Evolutionary conservation across 2,113 vertebrate genomes (phyloP).

Genomic region (Myotis lucifugus): DNA sequence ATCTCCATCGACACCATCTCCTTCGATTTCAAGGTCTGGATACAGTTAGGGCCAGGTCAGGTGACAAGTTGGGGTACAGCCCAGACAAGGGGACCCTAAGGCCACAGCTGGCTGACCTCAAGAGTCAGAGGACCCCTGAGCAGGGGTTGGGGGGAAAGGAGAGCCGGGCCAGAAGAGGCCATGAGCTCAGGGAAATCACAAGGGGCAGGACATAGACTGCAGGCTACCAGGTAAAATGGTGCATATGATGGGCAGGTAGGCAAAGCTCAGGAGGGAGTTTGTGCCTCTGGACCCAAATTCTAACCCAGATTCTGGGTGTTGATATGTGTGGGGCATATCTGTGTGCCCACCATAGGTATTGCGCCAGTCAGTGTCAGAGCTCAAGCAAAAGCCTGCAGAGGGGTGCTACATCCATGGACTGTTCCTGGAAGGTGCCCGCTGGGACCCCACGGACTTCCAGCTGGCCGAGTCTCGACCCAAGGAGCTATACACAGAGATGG

Average conservation of each 20-base stretch:
- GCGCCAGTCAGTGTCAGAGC: conserved; percentile 74
- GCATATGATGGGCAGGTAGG: background rate
- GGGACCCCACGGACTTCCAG: conserved; percentile 82
- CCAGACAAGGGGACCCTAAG: background rate
- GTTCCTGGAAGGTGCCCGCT: conserved; percentile 93
- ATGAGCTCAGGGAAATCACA: background rate
- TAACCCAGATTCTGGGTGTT: background rate
- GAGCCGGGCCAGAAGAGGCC: background rate
- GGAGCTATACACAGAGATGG: conserved; percentile 94
- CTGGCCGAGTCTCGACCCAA: conserved; percentile 89
- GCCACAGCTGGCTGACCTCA: background rate
- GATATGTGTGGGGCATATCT: background rate
- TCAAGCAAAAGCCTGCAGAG: conserved; percentile 80
- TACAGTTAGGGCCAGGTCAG: background rate
- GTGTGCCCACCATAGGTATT: conserved; percentile 85
- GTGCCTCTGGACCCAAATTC: conserved; percentile 7
- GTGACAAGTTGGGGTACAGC: background rate
- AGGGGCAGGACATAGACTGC: background rate
- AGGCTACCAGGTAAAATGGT: background rate
- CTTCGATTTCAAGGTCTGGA: conserved; percentile 90
- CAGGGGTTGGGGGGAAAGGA: background rate
- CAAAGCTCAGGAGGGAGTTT: background rate
- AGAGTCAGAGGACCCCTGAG: background rate
- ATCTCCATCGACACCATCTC: conserved; percentile 92
- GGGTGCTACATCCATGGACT: conserved; percentile 93